A percentile compares a stretch with the other conserved stretches of the same genome.
phyloP scores from a whole-genome alignment of 2,797 vertebrate species.

The Gymnoscopelus braueri region DNA sequence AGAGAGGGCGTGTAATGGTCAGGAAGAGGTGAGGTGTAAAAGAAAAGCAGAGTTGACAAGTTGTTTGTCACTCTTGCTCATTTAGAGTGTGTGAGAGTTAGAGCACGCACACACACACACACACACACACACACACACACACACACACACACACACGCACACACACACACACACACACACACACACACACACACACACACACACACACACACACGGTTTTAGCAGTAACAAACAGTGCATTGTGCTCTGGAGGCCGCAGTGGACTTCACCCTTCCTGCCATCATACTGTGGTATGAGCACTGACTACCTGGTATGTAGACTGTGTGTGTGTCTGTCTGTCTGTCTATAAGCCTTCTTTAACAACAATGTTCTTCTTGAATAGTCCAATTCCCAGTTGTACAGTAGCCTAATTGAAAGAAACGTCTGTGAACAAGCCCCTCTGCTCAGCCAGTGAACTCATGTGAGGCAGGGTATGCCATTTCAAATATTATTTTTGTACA shows the following conservation, averaged over 20 bases:
- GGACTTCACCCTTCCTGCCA: conserved; percentile 81
- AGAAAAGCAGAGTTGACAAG: not conserved
- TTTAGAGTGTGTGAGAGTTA: not conserved
- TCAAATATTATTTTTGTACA: too few species aligned
- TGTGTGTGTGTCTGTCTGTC: conserved; percentile 17
- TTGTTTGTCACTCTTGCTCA: not conserved
- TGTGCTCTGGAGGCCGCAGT: conserved; percentile 69
- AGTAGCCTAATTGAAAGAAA: too few species aligned
- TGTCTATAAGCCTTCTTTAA: not conserved
- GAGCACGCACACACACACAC: not conserved
- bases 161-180: conserved; percentile 49
- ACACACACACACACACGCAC: conserved; percentile 2
- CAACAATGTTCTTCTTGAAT: too few species aligned
- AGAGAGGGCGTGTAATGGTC: not conserved
- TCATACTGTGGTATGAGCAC: conserved; percentile 54
- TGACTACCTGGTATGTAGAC: conserved; percentile 71
- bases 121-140: conserved; percentile 3
- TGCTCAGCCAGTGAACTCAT: too few species aligned
- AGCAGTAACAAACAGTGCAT: conserved; percentile 78
- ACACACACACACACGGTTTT: conserved; percentile 38
- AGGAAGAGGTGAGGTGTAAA: too few species aligned
- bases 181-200: conserved; percentile 29
- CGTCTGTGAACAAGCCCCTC: too few species aligned
- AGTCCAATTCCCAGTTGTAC: too few species aligned
- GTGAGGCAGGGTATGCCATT: too few species aligned